Conservation (phyloP, 2,888 invertebrate species). For the Galeopsomyia nigrocyanea region DNA sequence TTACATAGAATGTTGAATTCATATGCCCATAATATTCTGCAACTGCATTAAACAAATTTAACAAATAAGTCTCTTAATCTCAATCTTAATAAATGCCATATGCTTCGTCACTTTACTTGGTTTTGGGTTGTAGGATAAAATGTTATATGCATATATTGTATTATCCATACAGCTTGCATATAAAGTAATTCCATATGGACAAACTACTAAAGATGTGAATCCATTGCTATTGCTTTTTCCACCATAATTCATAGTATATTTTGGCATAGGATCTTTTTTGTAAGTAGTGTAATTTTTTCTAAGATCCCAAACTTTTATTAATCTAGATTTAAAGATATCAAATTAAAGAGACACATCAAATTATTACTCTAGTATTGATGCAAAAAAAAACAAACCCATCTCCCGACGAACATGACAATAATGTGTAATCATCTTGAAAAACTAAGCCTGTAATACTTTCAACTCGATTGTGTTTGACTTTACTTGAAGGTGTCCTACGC, state of each 20-base stretch:
- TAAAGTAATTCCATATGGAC: slow-evolving; percentile 77
- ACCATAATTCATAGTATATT: slow-evolving; percentile 80
- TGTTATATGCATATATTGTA: slow-evolving; percentile 87
- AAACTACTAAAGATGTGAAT: slow-evolving; percentile 83
- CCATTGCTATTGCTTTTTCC: slow-evolving; percentile 78
- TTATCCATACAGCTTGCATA: slow-evolving; percentile 92
- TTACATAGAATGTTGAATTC: slow-evolving; percentile 87
- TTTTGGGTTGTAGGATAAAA: slow-evolving; percentile 76
- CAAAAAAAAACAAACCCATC: slow-evolving; percentile 76
- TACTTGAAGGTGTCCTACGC: slow-evolving; percentile 18
- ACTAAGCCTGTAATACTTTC: slow-evolving; percentile 86
- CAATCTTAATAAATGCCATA: too few species aligned
- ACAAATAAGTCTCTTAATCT: too few species aligned
- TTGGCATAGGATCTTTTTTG: slow-evolving; percentile 80
- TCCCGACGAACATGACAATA: slow-evolving; percentile 88
- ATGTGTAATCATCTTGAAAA: slow-evolving; percentile 83
- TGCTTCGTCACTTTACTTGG: slow-evolving; percentile 70
- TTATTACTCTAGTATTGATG: slow-evolving; percentile 2
- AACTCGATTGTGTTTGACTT: slow-evolving; percentile 62
- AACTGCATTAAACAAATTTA: slow-evolving; percentile 57
- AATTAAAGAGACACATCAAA: background rate
- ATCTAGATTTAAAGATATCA: slow-evolving; percentile 63
- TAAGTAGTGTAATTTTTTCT: slow-evolving; percentile 82
- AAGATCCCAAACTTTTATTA: slow-evolving; percentile 90
- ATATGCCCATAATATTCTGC: slow-evolving; percentile 77